These are phyloP conservation scores for Oriolus oriolus DNA, from an alignment of 2,113 vertebrate species.

Conservation along the genomic window DNA sequence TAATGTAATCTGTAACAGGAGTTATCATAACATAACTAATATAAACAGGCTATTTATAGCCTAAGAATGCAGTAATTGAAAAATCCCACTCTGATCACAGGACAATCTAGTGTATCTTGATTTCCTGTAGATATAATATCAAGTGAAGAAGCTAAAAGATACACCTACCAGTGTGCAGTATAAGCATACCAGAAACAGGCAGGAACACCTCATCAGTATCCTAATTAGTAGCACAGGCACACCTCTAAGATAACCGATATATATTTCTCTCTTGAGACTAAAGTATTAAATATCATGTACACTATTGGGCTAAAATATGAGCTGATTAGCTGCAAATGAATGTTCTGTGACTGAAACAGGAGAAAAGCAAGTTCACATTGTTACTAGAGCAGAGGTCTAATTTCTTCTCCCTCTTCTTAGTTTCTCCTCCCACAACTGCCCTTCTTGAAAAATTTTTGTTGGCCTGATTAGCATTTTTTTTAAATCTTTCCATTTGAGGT, in stretches of 20 bases:
- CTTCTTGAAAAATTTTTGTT: constrained; percentile 25
- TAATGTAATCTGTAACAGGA: constrained; percentile 35
- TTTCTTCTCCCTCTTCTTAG: constrained; percentile 9
- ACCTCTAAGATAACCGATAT: not conserved
- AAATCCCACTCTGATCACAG: constrained; percentile 1
- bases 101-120: not conserved
- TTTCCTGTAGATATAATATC: not conserved
- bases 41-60: constrained; percentile 48
- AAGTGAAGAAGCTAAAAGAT: not conserved
- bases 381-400: constrained; percentile 31
- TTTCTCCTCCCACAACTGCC: not conserved
- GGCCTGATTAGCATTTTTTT: constrained; percentile 36
- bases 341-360: not conserved
- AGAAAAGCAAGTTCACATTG: not conserved
- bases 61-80: constrained; percentile 4
- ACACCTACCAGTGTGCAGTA: not conserved
- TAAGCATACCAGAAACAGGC: not conserved
- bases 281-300: constrained; percentile 4
- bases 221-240: constrained; percentile 14
- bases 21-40: constrained; percentile 32
- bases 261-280: not conserved
- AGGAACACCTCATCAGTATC: not conserved
- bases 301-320: not conserved
- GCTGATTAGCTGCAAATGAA: constrained; percentile 18
- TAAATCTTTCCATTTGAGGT: not conserved